These are phyloP conservation scores for Trachops cirrhosus DNA, from an alignment of 2,797 vertebrate species.

Conservation along the genomic window DNA sequence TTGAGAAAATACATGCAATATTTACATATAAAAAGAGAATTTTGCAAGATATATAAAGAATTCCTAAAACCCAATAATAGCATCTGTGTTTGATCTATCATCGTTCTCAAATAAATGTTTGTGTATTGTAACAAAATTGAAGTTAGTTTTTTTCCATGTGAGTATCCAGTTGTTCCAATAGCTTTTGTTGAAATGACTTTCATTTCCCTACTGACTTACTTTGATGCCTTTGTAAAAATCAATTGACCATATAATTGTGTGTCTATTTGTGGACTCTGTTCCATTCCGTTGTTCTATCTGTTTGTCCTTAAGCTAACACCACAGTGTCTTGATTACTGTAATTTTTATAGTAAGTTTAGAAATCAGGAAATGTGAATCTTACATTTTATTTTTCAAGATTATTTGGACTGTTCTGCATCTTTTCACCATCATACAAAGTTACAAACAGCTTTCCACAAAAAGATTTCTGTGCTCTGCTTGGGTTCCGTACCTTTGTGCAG, in stretches of 20 bases:
- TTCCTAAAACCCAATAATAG: not conserved
- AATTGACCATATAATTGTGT: not conserved
- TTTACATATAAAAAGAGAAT: not conserved
- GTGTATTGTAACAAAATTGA: not conserved
- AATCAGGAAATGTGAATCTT: not conserved
- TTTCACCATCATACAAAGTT: not conserved
- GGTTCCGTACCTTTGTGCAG: not conserved
- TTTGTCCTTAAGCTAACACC: not conserved
- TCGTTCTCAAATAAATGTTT: conserved; percentile 25
- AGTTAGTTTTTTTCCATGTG: not conserved
- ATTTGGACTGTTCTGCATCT: not conserved
- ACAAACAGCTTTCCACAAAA: conserved; percentile 21
- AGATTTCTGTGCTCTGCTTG: not conserved
- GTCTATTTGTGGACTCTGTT: conserved; percentile 9
- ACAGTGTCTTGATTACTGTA: conserved; percentile 9
- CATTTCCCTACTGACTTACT: not conserved
- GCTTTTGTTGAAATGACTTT: conserved; percentile 2
- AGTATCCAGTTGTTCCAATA: not conserved
- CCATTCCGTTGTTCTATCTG: not conserved
- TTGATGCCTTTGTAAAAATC: not conserved
- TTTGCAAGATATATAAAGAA: not conserved
- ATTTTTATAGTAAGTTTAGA: conserved; percentile 15
- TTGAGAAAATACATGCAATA: not conserved
- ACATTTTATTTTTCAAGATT: conserved; percentile 36
- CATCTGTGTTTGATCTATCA: not conserved